Conservation (phyloP, 2,888 invertebrate genomes). For the Psylliodes chrysocephalus region DNA sequence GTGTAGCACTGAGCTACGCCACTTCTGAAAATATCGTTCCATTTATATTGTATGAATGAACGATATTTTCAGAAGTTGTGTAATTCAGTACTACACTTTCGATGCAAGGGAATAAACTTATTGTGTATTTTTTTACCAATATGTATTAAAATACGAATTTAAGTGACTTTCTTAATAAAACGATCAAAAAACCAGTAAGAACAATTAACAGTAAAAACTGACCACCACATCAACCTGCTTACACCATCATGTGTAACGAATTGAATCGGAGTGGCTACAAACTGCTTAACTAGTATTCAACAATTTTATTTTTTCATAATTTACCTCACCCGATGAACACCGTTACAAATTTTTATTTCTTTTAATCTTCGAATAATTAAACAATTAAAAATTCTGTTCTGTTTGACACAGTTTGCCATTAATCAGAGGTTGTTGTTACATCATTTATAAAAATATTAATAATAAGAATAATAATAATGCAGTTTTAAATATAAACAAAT, state of each 20-base stretch:
- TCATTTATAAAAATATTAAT: no score
- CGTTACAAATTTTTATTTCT: not conserved
- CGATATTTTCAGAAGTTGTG: no score
- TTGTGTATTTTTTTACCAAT: no score
- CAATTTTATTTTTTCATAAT: slow-evolving; percentile 12
- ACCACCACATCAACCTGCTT: slow-evolving; percentile 6
- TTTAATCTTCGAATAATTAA: not conserved
- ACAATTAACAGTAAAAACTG: slow-evolving; percentile 3
- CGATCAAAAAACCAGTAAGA: not conserved
- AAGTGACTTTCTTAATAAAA: not conserved
- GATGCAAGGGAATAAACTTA: no score
- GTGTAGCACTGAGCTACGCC: no score
- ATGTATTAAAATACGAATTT: no score
- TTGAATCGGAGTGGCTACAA: slow-evolving; percentile 6
- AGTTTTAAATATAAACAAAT: no score
- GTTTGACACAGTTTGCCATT: not conserved
- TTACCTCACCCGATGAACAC: not conserved
- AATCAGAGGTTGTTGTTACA: no score
- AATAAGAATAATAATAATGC: no score
- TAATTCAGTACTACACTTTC: no score
- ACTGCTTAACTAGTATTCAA: not conserved
- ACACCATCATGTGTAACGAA: slow-evolving; percentile 7
- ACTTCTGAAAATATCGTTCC: no score
- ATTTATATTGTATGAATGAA: no score
- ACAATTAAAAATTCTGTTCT: not conserved